Percentiles rank a stretch among this genome's conserved stretches.
Conservation (phyloP, 2,113 vertebrate genomes). For the Paramisgurnus dabryanus region DNA sequence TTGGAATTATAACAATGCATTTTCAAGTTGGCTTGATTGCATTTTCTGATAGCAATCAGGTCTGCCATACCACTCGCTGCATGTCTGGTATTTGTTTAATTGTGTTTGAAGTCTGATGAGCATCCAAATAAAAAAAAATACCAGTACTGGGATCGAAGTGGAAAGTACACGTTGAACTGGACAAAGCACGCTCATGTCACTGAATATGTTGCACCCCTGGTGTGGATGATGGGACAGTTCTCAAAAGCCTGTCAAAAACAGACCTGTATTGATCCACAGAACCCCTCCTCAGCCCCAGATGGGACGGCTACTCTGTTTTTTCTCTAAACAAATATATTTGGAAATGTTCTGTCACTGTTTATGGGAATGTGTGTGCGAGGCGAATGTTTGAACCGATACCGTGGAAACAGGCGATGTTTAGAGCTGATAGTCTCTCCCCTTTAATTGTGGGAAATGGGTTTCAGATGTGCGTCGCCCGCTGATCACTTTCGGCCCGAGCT, state of each 20-base stretch:
- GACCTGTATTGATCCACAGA: constrained; percentile 33
- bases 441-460: constrained; percentile 80
- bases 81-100: constrained; percentile 61
- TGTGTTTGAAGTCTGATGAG: constrained; percentile 70
- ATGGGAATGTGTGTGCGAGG: constrained; percentile 55
- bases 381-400: constrained; percentile 71
- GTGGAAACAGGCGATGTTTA: constrained; percentile 77
- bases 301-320: constrained; percentile 56
- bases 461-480: constrained; percentile 76
- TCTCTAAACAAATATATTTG: constrained; percentile 70
- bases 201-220: neutral
- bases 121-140: constrained; percentile 59
- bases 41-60: constrained; percentile 68
- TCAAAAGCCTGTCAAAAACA: constrained; percentile 4
- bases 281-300: constrained; percentile 27
- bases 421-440: constrained; percentile 76
- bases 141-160: constrained; percentile 12
- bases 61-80: constrained; percentile 39
- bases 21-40: constrained; percentile 67
- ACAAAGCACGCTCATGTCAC: constrained; percentile 4
- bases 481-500: constrained; percentile 73
- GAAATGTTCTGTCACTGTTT: constrained; percentile 73
- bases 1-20: constrained; percentile 50
- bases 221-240: constrained; percentile 1
- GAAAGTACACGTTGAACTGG: constrained; percentile 30